Percentiles rank a stretch among this genome's conserved stretches.
These are phyloP conservation scores for Girardinus metallicus DNA, from an alignment of 2,797 vertebrate genomes.

Conservation along the genomic window DNA sequence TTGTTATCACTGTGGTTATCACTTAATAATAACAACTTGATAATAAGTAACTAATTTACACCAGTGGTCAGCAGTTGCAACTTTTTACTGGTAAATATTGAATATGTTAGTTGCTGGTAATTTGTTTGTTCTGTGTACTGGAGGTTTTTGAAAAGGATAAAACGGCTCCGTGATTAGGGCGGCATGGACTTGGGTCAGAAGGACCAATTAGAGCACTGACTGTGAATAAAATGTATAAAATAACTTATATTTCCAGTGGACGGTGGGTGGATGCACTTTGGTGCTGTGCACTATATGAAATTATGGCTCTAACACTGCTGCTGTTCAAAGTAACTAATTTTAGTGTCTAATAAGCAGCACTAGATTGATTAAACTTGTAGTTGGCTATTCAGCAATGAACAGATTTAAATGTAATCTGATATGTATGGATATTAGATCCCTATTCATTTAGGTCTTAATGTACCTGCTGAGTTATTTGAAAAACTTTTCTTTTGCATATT, in stretches of 20 bases:
- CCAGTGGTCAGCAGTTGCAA: background rate
- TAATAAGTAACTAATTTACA: background rate
- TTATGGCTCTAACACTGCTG: background rate
- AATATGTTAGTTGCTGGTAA: background rate
- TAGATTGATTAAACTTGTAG: background rate
- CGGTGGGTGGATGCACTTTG: background rate
- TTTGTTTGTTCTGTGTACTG: background rate
- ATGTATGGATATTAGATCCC: background rate
- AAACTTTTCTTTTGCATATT: background rate
- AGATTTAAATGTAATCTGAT: background rate
- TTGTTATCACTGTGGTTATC: too few relatives aligned
- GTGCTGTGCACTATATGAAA: background rate
- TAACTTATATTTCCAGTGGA: background rate
- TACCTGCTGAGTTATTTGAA: background rate
- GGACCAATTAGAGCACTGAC: background rate
- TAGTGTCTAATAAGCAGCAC: background rate
- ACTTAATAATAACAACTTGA: too few relatives aligned
- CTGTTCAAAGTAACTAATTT: background rate
- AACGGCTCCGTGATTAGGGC: background rate
- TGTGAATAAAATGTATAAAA: too few relatives aligned
- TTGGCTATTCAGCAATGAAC: background rate
- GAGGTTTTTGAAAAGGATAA: background rate
- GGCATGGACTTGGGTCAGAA: background rate
- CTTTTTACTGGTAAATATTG: background rate
- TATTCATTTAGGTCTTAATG: background rate